Evolutionary conservation across 2,113 vertebrate species (phyloP), one percentile per base, ranked within the genome.

Genomic region (Paradoxurus hermaphroditus): DNA sequence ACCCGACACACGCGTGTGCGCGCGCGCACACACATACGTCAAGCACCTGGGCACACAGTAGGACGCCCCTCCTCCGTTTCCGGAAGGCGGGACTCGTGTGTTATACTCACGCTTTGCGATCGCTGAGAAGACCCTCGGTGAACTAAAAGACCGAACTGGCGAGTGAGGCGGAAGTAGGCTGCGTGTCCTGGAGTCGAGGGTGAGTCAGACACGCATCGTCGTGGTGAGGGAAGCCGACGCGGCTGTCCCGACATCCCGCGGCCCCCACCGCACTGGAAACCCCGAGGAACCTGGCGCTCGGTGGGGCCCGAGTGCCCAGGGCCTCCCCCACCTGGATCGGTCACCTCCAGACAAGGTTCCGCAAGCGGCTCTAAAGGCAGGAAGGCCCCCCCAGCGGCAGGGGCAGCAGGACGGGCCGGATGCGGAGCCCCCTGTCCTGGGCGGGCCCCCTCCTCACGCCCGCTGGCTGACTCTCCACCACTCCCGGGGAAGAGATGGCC

Each of bases 1-100:
- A 3, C 12, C 11, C 27, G 2, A 4, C 3, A 15, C 36, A 18
- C 29, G 0, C 44, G 21, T 0, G 0, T 1, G 4, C 4, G 21
- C 2, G 3, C 39, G 25, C 86, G 56, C 82, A 36, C 51, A 41
- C 86, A 67, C 82, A 36, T 41, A 41, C 14, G 2, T 15, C 21
- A 56, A 53, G 36, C 63, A 51, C 53, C 59, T 23, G 72, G 72
- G 36, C 13, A 7, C 86, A 41, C 34, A 15, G 14, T 4, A 56
- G 62, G 25, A 18, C n/a, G n/a, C 1, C 36, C 39, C 59, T 67
- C 53, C 21, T 25, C 36, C 31, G 44, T 59, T 23, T 67, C 34
- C 39, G 7, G 59, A 90, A 44, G 59, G 29, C 36, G 49, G 77
- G 36, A n/a, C 53, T 51, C n/a, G n/a, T 51, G 9, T 1, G 7